These are phyloP conservation scores for Takifugu rubripes DNA, from an alignment of 2,797 vertebrate species.

Conservation along the genomic window DNA sequence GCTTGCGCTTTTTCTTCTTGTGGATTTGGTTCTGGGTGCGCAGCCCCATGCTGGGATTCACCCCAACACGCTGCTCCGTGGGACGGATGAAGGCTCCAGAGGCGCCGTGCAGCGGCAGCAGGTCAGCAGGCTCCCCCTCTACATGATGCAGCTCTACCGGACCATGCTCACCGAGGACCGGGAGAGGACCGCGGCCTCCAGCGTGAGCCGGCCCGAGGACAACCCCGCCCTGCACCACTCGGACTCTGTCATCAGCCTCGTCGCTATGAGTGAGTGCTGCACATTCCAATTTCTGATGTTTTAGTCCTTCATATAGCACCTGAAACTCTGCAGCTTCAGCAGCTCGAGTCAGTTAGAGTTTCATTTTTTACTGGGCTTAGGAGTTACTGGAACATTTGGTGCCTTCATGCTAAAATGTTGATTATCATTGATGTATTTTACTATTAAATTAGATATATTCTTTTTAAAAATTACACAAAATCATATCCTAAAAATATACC, in stretches of 20 bases:
- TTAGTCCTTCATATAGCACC: too few relatives aligned
- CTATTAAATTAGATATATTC: too few relatives aligned
- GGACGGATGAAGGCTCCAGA: conserved; percentile 18
- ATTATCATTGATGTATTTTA: too few relatives aligned
- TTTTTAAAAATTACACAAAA: too few relatives aligned
- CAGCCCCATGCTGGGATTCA: conserved; percentile 16
- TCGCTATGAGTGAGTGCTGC: conserved; percentile 77
- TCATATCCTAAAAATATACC: too few relatives aligned
- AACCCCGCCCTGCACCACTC: conserved; percentile 66
- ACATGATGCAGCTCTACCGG: conserved; percentile 86
- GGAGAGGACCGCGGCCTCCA: conserved; percentile 6
- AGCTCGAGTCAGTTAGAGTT: too few relatives aligned
- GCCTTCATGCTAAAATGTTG: too few relatives aligned
- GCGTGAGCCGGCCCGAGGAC: conserved; percentile 39
- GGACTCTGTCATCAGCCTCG: conserved; percentile 79
- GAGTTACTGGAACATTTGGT: too few relatives aligned
- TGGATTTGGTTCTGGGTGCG: conserved; percentile 26
- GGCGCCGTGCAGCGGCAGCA: conserved; percentile 22
- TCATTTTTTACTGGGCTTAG: too few relatives aligned
- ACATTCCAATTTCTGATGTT: too few relatives aligned
- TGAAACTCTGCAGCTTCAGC: too few relatives aligned
- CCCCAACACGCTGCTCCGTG: conserved; percentile 30
- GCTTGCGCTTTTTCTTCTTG: conserved; percentile 33
- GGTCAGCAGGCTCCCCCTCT: conserved; percentile 57
- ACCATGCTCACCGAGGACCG: conserved; percentile 62